Conservation (phyloP, 2,888 invertebrate genomes). For the Aleiodes testaceus region DNA sequence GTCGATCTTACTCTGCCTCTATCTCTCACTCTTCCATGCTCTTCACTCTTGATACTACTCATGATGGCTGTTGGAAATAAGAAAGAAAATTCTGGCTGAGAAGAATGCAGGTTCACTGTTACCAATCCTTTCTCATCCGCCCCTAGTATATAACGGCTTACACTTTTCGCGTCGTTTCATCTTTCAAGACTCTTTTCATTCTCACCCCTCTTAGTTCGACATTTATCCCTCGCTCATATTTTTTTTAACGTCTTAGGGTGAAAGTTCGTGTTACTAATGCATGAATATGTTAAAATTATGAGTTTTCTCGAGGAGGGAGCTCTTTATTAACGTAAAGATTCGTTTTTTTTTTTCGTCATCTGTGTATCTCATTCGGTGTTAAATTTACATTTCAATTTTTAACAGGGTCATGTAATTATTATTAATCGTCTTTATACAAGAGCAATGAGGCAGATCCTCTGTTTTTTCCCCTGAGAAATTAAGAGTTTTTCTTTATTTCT, state of each 20-base stretch:
- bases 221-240: background rate
- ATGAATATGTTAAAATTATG: slow-evolving; percentile 18
- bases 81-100: background rate
- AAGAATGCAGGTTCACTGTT: slow-evolving; percentile 15
- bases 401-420: no score
- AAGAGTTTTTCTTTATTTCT: slow-evolving; percentile 4
- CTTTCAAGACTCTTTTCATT: slow-evolving; percentile 18
- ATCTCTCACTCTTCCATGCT: background rate
- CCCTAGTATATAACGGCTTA: background rate
- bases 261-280: slow-evolving; percentile 20
- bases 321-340: slow-evolving; percentile 12
- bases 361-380: no score
- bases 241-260: slow-evolving; percentile 8
- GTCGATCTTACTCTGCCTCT: background rate
- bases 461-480: background rate
- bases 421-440: no score
- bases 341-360: no score
- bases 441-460: background rate
- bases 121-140: slow-evolving; percentile 7
- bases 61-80: slow-evolving; percentile 23
- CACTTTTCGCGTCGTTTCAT: slow-evolving; percentile 32
- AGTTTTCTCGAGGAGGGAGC: background rate
- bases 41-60: slow-evolving; percentile 16
- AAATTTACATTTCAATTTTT: no score
- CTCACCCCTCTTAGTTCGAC: slow-evolving; percentile 12